Conservation (phyloP, 2,888 invertebrate genomes). For the Diploptera punctata region DNA sequence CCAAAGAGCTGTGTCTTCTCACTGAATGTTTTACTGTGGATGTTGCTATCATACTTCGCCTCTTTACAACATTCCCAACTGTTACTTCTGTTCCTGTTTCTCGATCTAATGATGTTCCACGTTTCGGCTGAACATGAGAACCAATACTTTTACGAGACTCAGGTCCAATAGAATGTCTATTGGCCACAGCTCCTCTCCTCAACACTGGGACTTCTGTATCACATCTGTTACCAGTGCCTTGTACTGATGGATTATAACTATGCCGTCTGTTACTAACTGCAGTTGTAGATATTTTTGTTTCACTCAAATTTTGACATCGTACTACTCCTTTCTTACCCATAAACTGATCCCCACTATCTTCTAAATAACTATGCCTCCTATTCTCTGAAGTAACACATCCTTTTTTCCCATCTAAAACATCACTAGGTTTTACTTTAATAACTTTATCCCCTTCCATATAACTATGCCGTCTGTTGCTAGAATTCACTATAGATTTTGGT, state of each 20-base stretch:
- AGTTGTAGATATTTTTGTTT: neutral
- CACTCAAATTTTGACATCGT: neutral
- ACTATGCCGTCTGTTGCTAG: slow-evolving; percentile 19
- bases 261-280: neutral
- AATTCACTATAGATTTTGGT: neutral
- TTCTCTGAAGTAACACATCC: neutral
- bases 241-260: neutral
- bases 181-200: neutral
- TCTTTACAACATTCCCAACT: neutral
- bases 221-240: neutral
- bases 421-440: neutral
- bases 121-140: neutral
- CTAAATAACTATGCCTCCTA: slow-evolving; percentile 22
- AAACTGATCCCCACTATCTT: neutral
- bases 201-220: neutral
- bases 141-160: slow-evolving; percentile 2
- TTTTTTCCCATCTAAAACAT: neutral
- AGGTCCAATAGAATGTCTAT: slow-evolving; percentile 1
- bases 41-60: neutral
- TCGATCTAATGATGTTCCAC: slow-evolving; percentile 9
- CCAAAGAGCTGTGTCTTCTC: slow-evolving; percentile 20
- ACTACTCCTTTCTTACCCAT: slow-evolving; percentile 7
- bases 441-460: slow-evolving; percentile 26
- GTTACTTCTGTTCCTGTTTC: neutral
- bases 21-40: neutral